Evolutionary conservation across 1,140 invertebrate species (phyloP).

Genomic region (Fopius arisanus): DNA sequence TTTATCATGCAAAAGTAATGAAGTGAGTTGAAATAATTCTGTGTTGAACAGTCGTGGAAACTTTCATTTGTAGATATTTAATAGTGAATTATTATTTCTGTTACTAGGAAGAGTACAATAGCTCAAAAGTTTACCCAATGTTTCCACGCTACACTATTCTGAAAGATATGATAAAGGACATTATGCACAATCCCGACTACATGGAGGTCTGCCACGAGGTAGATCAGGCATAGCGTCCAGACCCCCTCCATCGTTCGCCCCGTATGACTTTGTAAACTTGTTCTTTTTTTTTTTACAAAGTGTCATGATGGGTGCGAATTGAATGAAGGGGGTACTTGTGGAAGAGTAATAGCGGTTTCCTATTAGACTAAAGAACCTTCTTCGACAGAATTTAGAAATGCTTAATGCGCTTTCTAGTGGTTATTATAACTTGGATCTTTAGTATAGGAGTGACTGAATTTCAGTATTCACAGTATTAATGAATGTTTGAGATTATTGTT

Average conservation of each 20-base stretch:
- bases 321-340: constrained; percentile 51
- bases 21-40: too few species aligned
- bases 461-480: neutral
- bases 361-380: neutral
- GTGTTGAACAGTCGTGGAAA: too few species aligned
- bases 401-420: neutral
- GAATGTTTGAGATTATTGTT: neutral
- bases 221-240: constrained; percentile 65
- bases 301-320: constrained; percentile 19
- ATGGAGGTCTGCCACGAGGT: constrained; percentile 95
- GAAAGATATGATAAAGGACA: constrained; percentile 95
- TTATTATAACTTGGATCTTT: too few species aligned
- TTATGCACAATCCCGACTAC: constrained; percentile 92
- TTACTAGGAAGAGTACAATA: constrained; percentile 84
- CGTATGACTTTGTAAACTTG: constrained; percentile 56
- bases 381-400: neutral
- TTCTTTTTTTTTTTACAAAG: constrained; percentile 7
- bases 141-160: constrained; percentile 92
- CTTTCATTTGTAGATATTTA: too few species aligned
- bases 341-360: neutral
- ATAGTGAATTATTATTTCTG: constrained; percentile 26
- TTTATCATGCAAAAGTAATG: too few species aligned
- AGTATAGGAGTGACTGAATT: constrained; percentile 7
- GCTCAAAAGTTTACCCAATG: constrained; percentile 90
- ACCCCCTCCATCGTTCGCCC: constrained; percentile 60